A percentile compares a stretch with the other conserved stretches of the same genome.
Evolutionary conservation across 2,797 vertebrate genomes (phyloP).

Genomic region (Clarias platycephalus): DNA sequence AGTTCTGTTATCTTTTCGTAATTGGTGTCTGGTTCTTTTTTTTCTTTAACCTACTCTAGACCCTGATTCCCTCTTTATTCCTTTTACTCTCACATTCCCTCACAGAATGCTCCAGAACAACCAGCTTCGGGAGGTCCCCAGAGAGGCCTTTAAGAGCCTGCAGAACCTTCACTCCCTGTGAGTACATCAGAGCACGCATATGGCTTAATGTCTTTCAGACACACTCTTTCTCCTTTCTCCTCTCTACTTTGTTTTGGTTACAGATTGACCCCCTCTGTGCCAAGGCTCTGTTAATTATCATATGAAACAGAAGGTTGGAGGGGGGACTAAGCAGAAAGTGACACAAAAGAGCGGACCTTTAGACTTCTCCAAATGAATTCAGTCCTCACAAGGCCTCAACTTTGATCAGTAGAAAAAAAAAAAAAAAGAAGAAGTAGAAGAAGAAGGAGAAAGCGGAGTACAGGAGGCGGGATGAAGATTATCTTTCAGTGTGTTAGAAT

Average conservation of each 20-base stretch:
- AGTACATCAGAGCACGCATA: conserved; percentile 64
- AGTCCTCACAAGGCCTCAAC: conserved; percentile 47
- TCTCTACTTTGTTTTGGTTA: conserved; percentile 33
- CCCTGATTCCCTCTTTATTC: conserved; percentile 31
- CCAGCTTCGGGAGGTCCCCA: conserved; percentile 83
- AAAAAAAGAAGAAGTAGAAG: neutral
- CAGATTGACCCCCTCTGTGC: conserved; percentile 38
- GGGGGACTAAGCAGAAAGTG: conserved; percentile 45
- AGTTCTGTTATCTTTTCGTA: neutral
- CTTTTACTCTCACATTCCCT: conserved; percentile 51
- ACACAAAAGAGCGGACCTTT: conserved; percentile 40
- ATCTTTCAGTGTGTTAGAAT: conserved; percentile 58
- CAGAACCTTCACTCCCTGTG: conserved; percentile 89
- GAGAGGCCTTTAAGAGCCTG: conserved; percentile 83
- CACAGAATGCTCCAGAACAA: conserved; percentile 95
- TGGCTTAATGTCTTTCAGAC: conserved; percentile 27
- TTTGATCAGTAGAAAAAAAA: conserved; percentile 47
- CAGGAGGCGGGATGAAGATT: conserved; percentile 59
- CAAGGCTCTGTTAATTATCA: conserved; percentile 52
- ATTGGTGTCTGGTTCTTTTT: neutral
- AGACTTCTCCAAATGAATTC: conserved; percentile 52
- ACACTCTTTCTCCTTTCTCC: conserved; percentile 33
- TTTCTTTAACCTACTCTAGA: neutral
- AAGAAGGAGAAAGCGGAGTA: conserved; percentile 34
- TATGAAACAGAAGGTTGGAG: conserved; percentile 41